Conservation (phyloP, 2,113 vertebrate genomes). For the Carassius gibelio region DNA sequence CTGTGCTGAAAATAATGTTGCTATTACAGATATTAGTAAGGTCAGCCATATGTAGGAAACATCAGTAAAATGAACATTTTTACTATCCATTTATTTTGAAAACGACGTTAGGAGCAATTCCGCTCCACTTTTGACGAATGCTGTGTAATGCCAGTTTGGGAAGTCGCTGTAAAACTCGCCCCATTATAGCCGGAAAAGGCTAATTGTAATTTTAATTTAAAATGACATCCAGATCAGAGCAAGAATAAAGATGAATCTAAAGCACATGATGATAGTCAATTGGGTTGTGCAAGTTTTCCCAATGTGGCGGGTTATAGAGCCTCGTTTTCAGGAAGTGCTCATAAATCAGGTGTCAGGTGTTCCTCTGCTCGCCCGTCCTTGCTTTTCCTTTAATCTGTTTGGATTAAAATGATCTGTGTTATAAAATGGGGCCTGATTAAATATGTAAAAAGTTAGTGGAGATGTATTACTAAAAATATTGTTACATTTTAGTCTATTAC, state of each 20-base stretch:
- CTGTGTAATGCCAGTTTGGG: slow-evolving; percentile 16
- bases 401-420: not conserved
- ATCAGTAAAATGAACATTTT: slow-evolving; percentile 2
- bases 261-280: slow-evolving; percentile 12
- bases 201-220: slow-evolving; percentile 30
- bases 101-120: not conserved
- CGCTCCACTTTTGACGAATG: not conserved
- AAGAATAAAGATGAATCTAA: slow-evolving; percentile 24
- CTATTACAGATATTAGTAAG: slow-evolving; percentile 14
- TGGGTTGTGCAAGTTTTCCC: not conserved
- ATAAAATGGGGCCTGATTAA: not conserved
- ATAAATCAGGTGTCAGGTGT: slow-evolving; percentile 15
- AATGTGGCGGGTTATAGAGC: not conserved
- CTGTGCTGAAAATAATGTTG: not conserved
- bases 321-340: not conserved
- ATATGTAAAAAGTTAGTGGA: not conserved
- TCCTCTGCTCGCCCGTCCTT: not conserved
- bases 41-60: slow-evolving; percentile 1
- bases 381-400: not conserved
- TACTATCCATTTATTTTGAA: slow-evolving; percentile 29
- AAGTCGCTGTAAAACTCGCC: slow-evolving; percentile 15
- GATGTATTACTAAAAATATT: not conserved
- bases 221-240: slow-evolving; percentile 34
- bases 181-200: not conserved
- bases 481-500: not conserved